phyloP scores from a whole-genome alignment of 2,888 invertebrate genomes.

The Ophion obscuratus region DNA sequence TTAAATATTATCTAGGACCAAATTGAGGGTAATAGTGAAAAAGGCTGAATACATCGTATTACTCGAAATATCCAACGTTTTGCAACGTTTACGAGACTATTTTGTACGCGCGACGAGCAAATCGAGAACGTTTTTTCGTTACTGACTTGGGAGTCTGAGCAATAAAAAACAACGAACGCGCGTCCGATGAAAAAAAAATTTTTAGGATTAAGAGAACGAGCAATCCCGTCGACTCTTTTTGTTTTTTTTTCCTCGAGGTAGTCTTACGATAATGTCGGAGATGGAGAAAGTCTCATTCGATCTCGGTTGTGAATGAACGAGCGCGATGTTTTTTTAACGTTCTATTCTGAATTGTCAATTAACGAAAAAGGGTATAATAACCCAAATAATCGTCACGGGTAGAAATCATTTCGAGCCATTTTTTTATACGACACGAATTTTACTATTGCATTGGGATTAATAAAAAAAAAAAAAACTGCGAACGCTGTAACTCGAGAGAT shows the following conservation, averaged over 20 bases:
- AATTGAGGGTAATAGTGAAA: conserved; percentile 68
- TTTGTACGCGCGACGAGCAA: conserved; percentile 50
- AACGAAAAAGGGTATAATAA: background rate
- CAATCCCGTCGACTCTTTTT: conserved; percentile 21
- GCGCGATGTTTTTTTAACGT: background rate
- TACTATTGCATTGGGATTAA: background rate
- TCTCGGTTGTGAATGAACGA: background rate
- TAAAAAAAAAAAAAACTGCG: background rate
- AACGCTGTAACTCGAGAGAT: background rate
- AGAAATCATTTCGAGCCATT: too few relatives aligned
- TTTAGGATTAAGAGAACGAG: conserved; percentile 15
- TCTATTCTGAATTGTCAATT: background rate
- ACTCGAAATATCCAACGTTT: conserved; percentile 63
- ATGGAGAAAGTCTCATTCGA: background rate
- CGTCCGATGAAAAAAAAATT: background rate
- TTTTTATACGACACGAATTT: conserved; percentile 4
- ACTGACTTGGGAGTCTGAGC: background rate
- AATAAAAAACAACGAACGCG: conserved; percentile 5
- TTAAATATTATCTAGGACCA: conserved; percentile 66
- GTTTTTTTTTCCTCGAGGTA: background rate
- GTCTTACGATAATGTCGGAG: background rate
- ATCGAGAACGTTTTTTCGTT: conserved; percentile 5
- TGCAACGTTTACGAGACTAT: conserved; percentile 50
- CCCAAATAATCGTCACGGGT: too few relatives aligned
- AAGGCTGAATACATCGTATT: conserved; percentile 69